These are phyloP conservation scores for Thaumetopoea pityocampa DNA, from an alignment of 1,140 invertebrate species.

Conservation along the genomic window DNA sequence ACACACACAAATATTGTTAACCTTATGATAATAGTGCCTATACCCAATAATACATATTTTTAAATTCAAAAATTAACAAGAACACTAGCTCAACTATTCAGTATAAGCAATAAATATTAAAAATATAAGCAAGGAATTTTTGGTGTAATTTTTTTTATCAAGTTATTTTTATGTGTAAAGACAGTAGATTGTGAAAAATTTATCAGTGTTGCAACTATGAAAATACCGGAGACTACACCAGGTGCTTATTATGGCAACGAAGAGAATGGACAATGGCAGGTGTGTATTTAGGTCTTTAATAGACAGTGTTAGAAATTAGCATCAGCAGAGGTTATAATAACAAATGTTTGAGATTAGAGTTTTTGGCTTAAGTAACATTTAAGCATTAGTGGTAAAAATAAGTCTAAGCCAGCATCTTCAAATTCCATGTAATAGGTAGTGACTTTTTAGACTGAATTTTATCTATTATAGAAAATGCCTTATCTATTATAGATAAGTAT, in stretches of 20 bases:
- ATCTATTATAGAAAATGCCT: too few species aligned
- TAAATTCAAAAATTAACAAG: background rate
- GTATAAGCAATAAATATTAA: slow-evolving; percentile 1
- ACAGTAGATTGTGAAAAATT: slow-evolving; percentile 19
- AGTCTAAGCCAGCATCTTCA: too few species aligned
- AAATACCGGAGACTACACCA: slow-evolving; percentile 60
- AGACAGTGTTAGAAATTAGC: too few species aligned
- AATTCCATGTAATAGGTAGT: too few species aligned
- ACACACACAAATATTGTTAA: slow-evolving; percentile 12
- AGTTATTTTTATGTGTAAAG: slow-evolving; percentile 24
- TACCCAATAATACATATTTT: slow-evolving; percentile 10
- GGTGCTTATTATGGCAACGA: slow-evolving; percentile 66
- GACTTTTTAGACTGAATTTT: too few species aligned
- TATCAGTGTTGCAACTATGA: slow-evolving; percentile 47
- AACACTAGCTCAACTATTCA: slow-evolving; percentile 3
- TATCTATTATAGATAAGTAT: too few species aligned
- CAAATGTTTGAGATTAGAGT: too few species aligned
- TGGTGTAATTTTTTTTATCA: slow-evolving; percentile 5
- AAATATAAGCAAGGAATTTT: too few species aligned
- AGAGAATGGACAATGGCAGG: slow-evolving; percentile 65
- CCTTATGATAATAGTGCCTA: slow-evolving; percentile 43
- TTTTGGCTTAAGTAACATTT: too few species aligned
- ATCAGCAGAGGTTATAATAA: too few species aligned
- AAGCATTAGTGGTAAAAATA: too few species aligned
- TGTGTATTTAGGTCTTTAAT: slow-evolving; percentile 16